These are phyloP conservation scores for Sula dactylatra DNA, from an alignment of 2,113 vertebrate species.

Conservation along the genomic window DNA sequence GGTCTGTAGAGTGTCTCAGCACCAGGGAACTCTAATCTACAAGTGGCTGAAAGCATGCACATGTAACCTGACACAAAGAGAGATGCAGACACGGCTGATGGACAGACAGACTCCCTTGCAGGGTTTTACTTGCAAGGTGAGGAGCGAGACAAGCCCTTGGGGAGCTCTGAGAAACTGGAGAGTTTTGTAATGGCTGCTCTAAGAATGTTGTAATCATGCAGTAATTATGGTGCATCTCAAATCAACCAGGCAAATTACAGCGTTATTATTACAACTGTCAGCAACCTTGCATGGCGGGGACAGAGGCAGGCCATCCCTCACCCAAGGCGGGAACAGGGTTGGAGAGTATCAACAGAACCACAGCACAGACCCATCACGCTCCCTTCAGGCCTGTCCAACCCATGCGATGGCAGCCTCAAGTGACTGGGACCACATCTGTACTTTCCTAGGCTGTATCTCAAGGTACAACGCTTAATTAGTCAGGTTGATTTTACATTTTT, in stretches of 20 bases:
- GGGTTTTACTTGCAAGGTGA: neutral
- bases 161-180: slow-evolving; percentile 6
- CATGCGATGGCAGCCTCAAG: neutral
- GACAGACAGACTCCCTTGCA: neutral
- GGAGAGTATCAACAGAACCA: neutral
- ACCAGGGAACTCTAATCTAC: neutral
- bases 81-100: neutral
- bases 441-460: neutral
- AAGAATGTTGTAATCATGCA: slow-evolving; percentile 61
- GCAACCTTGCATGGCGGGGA: neutral
- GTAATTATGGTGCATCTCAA: slow-evolving; percentile 49
- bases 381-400: neutral
- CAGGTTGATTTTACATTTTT: neutral
- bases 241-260: slow-evolving; percentile 56
- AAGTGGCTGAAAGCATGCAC: neutral
- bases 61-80: neutral
- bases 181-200: slow-evolving; percentile 7
- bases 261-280: slow-evolving; percentile 27
- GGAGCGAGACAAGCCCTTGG: neutral
- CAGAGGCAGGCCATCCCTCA: neutral
- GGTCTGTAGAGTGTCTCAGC: neutral
- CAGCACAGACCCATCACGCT: neutral
- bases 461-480: neutral
- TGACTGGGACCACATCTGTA: neutral
- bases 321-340: neutral